phyloP scores from a whole-genome alignment of 2,888 invertebrate genomes.

The Hartigia nigra region DNA sequence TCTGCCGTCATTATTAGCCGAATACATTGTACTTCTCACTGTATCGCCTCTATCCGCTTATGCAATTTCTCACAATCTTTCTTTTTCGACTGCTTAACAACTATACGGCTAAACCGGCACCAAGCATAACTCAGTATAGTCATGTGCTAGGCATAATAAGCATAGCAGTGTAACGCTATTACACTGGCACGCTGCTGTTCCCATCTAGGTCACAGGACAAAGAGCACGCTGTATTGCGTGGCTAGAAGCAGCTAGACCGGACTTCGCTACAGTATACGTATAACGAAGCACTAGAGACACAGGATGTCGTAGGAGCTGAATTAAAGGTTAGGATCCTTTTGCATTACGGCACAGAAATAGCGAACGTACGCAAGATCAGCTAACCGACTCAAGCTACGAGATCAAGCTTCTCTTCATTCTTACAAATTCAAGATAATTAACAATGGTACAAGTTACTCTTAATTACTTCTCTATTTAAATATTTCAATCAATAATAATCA shows the following conservation, averaged over 20 bases:
- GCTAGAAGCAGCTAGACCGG: conserved; percentile 36
- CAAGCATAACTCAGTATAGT: not conserved
- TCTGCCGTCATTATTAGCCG: not conserved
- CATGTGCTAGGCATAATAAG: not conserved
- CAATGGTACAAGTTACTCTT: not conserved
- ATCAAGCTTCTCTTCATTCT: not conserved
- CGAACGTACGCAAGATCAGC: not conserved
- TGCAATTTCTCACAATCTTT: conserved; percentile 1
- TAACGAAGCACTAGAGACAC: not conserved
- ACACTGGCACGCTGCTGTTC: conserved; percentile 24
- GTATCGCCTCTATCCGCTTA: not conserved
- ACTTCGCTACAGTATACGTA: conserved; percentile 3
- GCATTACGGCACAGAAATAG: not conserved
- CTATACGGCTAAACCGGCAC: not conserved
- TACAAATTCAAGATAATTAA: not conserved
- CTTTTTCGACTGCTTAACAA: not conserved
- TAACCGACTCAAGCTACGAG: not conserved
- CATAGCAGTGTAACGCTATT: not conserved
- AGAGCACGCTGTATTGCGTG: conserved; percentile 36
- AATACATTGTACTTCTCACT: not conserved
- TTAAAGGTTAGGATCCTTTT: not conserved
- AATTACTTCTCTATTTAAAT: not conserved
- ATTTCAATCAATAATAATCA: no score
- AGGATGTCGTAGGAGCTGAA: conserved; percentile 9
- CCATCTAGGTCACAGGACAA: conserved; percentile 49